Evolutionary conservation across 2,797 vertebrate genomes (phyloP).

Genomic region (Acanthornis magna): DNA sequence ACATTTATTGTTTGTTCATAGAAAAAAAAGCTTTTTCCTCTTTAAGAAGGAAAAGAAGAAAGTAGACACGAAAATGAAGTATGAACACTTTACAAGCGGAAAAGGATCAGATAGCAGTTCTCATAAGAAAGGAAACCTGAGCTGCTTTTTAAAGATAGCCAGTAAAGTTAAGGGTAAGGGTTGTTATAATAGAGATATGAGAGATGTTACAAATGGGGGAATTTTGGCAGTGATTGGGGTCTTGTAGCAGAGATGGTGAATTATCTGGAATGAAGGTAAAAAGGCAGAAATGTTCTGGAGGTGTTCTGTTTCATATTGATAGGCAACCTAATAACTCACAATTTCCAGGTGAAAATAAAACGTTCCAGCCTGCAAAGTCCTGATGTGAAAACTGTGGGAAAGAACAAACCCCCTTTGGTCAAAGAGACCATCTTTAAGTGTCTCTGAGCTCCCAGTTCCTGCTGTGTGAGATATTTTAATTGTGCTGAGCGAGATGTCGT

Average conservation of each 20-base stretch:
- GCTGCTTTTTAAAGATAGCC: conserved; percentile 38
- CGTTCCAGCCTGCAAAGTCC: not conserved
- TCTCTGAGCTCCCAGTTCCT: not conserved
- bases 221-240: not conserved
- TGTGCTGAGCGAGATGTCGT: accelerated
- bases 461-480: not conserved
- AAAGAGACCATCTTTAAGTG: not conserved
- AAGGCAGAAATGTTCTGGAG: not conserved
- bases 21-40: not conserved
- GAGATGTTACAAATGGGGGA: not conserved
- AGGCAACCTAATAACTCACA: not conserved
- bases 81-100: conserved; percentile 16
- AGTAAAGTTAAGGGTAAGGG: conserved; percentile 27
- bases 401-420: not conserved
- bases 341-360: conserved; percentile 19
- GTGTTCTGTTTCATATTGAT: not conserved
- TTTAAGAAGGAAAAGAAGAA: not conserved
- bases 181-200: conserved; percentile 11
- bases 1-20: not conserved
- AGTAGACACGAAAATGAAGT: not conserved
- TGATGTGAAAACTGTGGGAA: not conserved
- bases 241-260: not conserved
- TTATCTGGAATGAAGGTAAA: conserved; percentile 1
- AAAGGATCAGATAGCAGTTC: conserved; percentile 34
- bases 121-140: conserved; percentile 38